Conservation (phyloP, 1,140 invertebrate species). For the Drosophila nasuta region DNA sequence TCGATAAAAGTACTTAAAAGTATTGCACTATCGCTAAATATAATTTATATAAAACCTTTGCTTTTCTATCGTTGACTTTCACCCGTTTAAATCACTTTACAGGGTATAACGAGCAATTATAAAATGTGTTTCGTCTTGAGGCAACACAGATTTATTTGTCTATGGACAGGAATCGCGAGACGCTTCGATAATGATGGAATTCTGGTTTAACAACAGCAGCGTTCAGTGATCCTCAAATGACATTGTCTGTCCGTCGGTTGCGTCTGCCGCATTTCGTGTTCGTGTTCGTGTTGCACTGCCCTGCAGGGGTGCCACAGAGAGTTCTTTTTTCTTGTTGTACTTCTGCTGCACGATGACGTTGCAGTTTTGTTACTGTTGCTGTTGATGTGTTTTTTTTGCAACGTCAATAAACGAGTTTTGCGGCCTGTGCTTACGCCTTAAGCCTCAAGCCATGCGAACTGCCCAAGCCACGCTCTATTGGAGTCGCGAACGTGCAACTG, state of each 20-base stretch:
- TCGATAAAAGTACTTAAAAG: no score
- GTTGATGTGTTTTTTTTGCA: conserved; percentile 49
- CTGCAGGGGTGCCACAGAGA: conserved; percentile 30
- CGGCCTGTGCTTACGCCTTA: conserved; percentile 10
- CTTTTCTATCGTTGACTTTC: no score
- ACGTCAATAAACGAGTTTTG: conserved; percentile 40
- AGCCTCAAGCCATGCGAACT: conserved; percentile 30
- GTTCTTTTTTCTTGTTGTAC: background rate
- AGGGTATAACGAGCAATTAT: conserved; percentile 1
- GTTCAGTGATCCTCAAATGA: conserved; percentile 46
- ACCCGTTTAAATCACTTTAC: background rate
- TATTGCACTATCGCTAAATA: no score
- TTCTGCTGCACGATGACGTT: conserved; percentile 64
- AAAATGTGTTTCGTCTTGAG: background rate
- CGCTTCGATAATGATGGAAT: conserved; percentile 39
- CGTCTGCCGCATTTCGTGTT: background rate
- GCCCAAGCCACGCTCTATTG: conserved; percentile 71
- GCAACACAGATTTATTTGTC: conserved; percentile 15
- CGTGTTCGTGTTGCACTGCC: conserved; percentile 4
- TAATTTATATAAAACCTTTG: no score
- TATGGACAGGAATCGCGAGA: conserved; percentile 14
- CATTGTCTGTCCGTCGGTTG: conserved; percentile 22
- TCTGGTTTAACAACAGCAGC: conserved; percentile 53
- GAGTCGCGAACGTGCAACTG: conserved; percentile 40
- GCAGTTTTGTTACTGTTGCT: conserved; percentile 63